Evolutionary conservation across 1,140 invertebrate species (phyloP).

Genomic region (Pissodes strobi): DNA sequence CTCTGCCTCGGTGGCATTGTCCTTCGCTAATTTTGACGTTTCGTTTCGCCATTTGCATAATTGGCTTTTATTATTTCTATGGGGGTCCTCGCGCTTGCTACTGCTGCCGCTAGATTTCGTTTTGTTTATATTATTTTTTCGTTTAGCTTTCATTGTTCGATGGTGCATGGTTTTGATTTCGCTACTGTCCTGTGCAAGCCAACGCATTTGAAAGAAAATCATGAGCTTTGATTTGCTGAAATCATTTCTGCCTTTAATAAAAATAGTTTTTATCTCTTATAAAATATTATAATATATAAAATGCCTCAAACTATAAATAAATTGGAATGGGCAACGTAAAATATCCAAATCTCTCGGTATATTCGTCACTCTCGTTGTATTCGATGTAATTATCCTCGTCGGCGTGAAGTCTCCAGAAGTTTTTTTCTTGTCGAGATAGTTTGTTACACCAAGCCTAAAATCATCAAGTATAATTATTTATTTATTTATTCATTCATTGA

Average conservation of each 20-base stretch:
- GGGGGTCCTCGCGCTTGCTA: background rate
- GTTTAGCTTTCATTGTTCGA: no score
- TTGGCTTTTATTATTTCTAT: constrained; percentile 33
- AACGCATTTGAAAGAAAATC: no score
- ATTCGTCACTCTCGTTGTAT: constrained; percentile 39
- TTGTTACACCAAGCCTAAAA: constrained; percentile 47
- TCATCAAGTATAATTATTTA: no score
- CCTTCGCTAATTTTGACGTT: constrained; percentile 36
- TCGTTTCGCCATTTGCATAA: constrained; percentile 37
- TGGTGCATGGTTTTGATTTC: no score
- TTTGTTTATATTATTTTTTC: no score
- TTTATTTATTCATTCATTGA: no score
- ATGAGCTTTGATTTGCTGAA: no score
- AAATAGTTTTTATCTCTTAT: no score
- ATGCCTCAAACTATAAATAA: constrained; percentile 20
- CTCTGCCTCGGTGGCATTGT: constrained; percentile 29
- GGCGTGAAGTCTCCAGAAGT: constrained; percentile 46
- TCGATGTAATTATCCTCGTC: constrained; percentile 38
- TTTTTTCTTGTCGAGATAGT: constrained; percentile 34
- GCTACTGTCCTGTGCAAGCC: no score
- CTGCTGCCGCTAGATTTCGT: no score
- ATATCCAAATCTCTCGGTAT: constrained; percentile 35
- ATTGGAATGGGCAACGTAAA: constrained; percentile 40
- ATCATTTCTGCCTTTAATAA: no score
- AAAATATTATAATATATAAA: background rate